Conservation (phyloP, 2,888 invertebrate species). For the Biston betularia region DNA sequence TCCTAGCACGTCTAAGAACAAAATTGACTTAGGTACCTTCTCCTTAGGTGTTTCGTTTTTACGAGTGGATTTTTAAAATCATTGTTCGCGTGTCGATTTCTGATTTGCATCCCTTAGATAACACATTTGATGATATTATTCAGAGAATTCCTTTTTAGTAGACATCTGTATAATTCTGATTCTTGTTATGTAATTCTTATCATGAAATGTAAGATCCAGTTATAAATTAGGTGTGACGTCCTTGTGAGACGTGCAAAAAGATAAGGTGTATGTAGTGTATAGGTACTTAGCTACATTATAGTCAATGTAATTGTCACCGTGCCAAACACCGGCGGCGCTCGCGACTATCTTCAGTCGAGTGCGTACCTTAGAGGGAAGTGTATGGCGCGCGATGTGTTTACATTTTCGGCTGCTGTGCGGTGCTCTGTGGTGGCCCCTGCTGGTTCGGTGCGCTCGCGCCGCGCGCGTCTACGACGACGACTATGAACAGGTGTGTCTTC, state of each 20-base stretch:
- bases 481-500: constrained; percentile 81
- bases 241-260: constrained; percentile 71
- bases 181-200: constrained; percentile 29
- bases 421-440: constrained; percentile 83
- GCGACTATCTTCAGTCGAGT: constrained; percentile 82
- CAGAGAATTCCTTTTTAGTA: not conserved
- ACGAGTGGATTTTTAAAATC: no score
- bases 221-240: constrained; percentile 54
- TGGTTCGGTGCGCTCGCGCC: constrained; percentile 78
- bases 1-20: not conserved
- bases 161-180: not conserved
- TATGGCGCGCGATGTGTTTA: constrained; percentile 84
- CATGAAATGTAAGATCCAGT: constrained; percentile 18
- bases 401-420: constrained; percentile 83
- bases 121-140: not conserved
- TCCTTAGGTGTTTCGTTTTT: no score
- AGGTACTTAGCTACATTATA: constrained; percentile 47
- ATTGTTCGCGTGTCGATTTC: not conserved
- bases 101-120: not conserved
- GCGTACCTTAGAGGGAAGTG: constrained; percentile 82
- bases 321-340: constrained; percentile 78
- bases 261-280: constrained; percentile 68
- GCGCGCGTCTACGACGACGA: constrained; percentile 78
- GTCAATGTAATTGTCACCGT: constrained; percentile 72
- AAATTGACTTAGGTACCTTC: not conserved